Base-by-base conservation (phyloP, 2,797 vertebrate genomes). In the Mico argentatus region DNA sequence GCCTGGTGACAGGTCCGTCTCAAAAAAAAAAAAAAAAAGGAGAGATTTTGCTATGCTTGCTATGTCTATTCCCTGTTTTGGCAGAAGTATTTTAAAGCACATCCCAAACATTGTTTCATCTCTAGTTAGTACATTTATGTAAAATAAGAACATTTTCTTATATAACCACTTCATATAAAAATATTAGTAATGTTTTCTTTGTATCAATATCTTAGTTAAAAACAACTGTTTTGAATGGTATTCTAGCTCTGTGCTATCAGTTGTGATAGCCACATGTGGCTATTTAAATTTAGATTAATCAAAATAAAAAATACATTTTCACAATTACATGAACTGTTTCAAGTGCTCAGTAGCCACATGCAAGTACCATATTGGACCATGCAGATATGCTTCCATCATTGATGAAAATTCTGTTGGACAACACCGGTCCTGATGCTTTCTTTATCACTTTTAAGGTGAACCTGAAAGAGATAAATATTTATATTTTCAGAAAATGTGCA, bases 401-500 rank as follows among this genome's bases (percentile, higher is more conserved):
- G 73, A 33, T 61, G 48, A 90, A 85, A 76, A 50, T 95, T 93
- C 46, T 88, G 0, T 91, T 82, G 41, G 82, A 33, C 22, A 36
- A 4, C 12, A 7, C 2, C 57, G 12, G 17, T 82, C 1, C 59
- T 50, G 55, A 17, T 76, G 33, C 22, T 83, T 79, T 82, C 52
- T 86, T 0, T 7, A 46, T 82, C 27, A 44, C 55, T 96, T 12
- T 90, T 6, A 50, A 94, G 46, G 50, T 87, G 20, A 94, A 61
- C 19, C 33, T 91, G 52, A 86, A 93, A 96, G 33, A 89, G 39
- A 24, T 57, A 89, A 55, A 70, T 96, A 46, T 55, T 95, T 95
- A 13, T 57, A 5, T 95, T 88, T 70, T 93, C 87, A 92, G 85
- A 55, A 95, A 91, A 30, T 96, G 0, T 72, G n/a, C 22, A 50